Evolutionary conservation across 2,888 invertebrate genomes (phyloP), one percentile per base, ranked within the genome.

Genomic region (Villa cingulata): DNA sequence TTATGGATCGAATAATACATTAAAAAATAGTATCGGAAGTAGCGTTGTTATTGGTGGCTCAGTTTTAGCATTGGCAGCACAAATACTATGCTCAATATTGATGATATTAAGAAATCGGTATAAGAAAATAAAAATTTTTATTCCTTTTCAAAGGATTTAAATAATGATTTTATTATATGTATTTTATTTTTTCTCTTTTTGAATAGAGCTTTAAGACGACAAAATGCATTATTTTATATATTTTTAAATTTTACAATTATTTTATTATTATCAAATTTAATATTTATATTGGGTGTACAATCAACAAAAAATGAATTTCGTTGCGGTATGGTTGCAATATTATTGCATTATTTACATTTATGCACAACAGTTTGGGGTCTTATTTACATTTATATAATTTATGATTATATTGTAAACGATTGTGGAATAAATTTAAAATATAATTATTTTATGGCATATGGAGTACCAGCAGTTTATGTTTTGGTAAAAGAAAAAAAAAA

Each of bases 361-460:
- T 75, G 78, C 14, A 77, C 80, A 49, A 76, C 80, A 1, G 76
- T 79, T 64, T 83, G 83, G 83, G 76, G 83, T 53, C 76, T 81
- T 42, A 72, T 78, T 3, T 73, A 80, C 53, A 79, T 78, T 15
- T 76, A 79, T 55, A 77, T 78, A 57, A 74, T 76, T 3, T 78
- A 77, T 58, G 76, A 77, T 56, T 66, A 67, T 54, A 70, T 74
- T 49, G 73, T 75, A 1, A 66, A 62, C 51, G 63, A 60, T 50
- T 63, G 62, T 48, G 58, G 74, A 42, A 62, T 76, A 41, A 74
- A 75, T 19, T 64, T 77, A n/a, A 74, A 75, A 55, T 75, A 75
- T 56, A 76, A 76, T 59, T 78, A 76, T 57, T 62, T 77, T 23
- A 64, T 76, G 44, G 77, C 80, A 1, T 81, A 80, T 65, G 74